Evolutionary conservation across 2,797 vertebrate genomes (phyloP).

Genomic region (Steatocranus sp.): DNA sequence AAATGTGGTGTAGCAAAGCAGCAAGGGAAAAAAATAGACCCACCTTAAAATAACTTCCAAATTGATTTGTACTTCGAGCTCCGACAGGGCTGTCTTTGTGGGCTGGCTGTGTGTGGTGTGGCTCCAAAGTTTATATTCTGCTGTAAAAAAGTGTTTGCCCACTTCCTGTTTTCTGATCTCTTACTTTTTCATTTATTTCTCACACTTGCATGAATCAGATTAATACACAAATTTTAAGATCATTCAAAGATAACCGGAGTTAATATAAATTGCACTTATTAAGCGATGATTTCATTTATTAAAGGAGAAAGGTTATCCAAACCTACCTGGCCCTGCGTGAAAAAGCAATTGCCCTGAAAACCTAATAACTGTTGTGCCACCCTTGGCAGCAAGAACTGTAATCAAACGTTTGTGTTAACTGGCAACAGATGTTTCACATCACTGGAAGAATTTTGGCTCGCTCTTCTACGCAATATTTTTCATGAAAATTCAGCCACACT

Average conservation of each 20-base stretch:
- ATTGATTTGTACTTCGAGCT: not conserved
- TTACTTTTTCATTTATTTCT: not conserved
- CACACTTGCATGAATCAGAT: not conserved
- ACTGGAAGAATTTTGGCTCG: not conserved
- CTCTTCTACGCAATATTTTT: accelerated
- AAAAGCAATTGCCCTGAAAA: not conserved
- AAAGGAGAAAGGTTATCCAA: not conserved
- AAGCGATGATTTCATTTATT: not conserved
- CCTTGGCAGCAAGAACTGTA: not conserved
- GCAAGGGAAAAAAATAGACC: not conserved
- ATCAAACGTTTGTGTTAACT: not conserved
- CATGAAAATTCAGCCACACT: not conserved
- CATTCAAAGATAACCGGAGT: not conserved
- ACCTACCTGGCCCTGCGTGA: not conserved
- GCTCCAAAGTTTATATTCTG: not conserved
- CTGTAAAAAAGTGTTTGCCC: not conserved
- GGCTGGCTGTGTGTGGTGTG: not conserved
- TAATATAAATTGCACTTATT: not conserved
- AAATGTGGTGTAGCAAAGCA: not conserved
- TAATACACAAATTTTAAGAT: not conserved
- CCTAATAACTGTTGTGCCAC: not conserved
- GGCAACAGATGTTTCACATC: not conserved
- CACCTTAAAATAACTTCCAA: not conserved
- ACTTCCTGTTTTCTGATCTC: not conserved
- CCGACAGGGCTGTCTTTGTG: not conserved